Conservation (phyloP, 2,797 vertebrate species). For the Chelmon rostratus region DNA sequence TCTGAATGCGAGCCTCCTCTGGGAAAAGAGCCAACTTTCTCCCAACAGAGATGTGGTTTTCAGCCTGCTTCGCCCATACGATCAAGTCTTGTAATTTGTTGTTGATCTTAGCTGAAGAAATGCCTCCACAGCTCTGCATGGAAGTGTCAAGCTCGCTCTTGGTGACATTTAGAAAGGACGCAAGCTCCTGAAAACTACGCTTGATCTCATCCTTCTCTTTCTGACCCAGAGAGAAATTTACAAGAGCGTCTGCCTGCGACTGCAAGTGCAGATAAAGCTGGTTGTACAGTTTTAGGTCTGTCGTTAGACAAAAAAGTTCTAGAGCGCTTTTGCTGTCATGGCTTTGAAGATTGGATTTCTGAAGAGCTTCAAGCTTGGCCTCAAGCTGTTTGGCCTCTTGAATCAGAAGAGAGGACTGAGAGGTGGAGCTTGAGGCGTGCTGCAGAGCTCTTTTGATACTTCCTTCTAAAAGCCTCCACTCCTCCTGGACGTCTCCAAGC, state of each 20-base stretch:
- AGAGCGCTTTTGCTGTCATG: conserved; percentile 57
- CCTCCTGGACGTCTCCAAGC: conserved; percentile 86
- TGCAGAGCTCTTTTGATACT: conserved; percentile 84
- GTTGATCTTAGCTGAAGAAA: conserved; percentile 73
- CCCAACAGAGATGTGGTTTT: conserved; percentile 74
- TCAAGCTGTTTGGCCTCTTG: conserved; percentile 79
- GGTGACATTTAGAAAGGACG: conserved; percentile 78
- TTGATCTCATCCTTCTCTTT: conserved; percentile 87
- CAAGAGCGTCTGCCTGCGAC: conserved; percentile 83
- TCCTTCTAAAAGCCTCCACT: conserved; percentile 87
- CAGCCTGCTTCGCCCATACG: conserved; percentile 86
- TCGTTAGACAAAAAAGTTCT: conserved; percentile 69
- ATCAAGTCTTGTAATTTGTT: conserved; percentile 85
- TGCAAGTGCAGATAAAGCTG: conserved; percentile 83
- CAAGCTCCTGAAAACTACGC: conserved; percentile 81
- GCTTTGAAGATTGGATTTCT: conserved; percentile 48
- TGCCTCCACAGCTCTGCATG: conserved; percentile 28
- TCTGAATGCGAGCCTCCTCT: conserved; percentile 86
- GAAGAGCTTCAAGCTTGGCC: conserved; percentile 78
- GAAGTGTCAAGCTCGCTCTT: conserved; percentile 68
- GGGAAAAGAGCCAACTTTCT: conserved; percentile 88
- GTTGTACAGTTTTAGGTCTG: conserved; percentile 84
- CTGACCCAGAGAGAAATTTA: conserved; percentile 87
- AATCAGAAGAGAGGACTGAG: conserved; percentile 82
- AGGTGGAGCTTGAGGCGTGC: conserved; percentile 78